These are phyloP conservation scores for Ephialtes manifestator DNA, from an alignment of 2,888 invertebrate species.

Conservation along the genomic window DNA sequence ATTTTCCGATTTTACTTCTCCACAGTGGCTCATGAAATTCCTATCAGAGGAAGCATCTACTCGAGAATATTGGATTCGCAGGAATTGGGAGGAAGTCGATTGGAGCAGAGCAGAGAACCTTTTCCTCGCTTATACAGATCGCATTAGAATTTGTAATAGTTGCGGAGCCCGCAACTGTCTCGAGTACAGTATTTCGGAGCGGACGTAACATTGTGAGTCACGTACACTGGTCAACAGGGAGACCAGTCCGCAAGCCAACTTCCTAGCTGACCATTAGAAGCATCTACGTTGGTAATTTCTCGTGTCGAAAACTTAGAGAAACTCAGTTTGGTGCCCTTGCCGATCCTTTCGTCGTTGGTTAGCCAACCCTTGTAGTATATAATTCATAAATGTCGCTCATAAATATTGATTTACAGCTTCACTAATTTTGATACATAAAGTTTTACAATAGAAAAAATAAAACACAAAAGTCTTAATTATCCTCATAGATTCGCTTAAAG, in stretches of 20 bases:
- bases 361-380: background rate
- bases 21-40: slow-evolving; percentile 57
- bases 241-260: slow-evolving; percentile 54
- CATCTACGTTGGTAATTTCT: slow-evolving; percentile 75
- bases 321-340: slow-evolving; percentile 27
- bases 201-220: slow-evolving; percentile 30
- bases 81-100: slow-evolving; percentile 22
- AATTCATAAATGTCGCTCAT: slow-evolving; percentile 46
- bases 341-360: background rate
- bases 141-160: slow-evolving; percentile 67
- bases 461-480: no score
- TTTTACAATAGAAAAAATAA: background rate
- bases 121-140: slow-evolving; percentile 28
- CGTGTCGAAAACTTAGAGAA: slow-evolving; percentile 63
- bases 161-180: slow-evolving; percentile 44
- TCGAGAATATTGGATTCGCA: slow-evolving; percentile 55
- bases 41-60: slow-evolving; percentile 52
- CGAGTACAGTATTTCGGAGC: slow-evolving; percentile 36
- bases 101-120: slow-evolving; percentile 1
- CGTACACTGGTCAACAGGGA: slow-evolving; percentile 31
- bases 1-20: slow-evolving; percentile 2
- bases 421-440: background rate
- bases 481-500: no score
- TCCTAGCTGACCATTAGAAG: slow-evolving; percentile 66
- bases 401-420: slow-evolving; percentile 35